Base-by-base conservation (phyloP, 2,113 vertebrate genomes). In the Numida meleagris region DNA sequence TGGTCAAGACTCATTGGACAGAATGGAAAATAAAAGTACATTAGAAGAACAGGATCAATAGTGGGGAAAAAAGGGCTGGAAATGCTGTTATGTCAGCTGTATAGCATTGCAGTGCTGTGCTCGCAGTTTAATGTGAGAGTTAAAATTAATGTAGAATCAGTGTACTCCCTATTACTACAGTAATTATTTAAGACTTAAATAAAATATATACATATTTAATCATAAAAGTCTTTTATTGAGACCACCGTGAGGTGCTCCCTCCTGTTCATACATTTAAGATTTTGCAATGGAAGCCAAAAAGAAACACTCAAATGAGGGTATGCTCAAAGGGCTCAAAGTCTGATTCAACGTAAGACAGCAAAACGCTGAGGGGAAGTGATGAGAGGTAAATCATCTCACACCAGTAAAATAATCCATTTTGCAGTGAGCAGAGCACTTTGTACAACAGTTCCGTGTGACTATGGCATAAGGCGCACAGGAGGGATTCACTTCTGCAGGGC, bases 321-420 rank as follows among this genome's bases (percentile, higher is more conserved):
- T 1, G 6, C 12, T 46, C 36, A 16, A 29, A 51, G 36, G 57
- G 9, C 63, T 62, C 46, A 46, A 46, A 25, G 5, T 14, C 40
- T 13, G 14, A 36, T 6, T 45, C 67, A 45, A 71, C 4, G 2
- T 0, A 10, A 36, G 29, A 25, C 29, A 24, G 8, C 7, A 12
- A n/a, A 77, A 42, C 13, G 8, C n/a, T 0, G 25, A 36, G 40
- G 27, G 24, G 12, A 75, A 55, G 43, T 24, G 43, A 33, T 0
- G 14, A 40, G 42, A 86, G 6, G 19, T 4, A 51, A 75, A 15
- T 16, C 55, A n/a, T 0, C 0, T 7, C 9, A 33, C 0, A 2
- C 3, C 58, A 16, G 1, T 3, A 42, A 36, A 16, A 18, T 8
- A 53, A 38, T 0, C 1, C 17, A 0, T 59, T 45, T 46, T 45